Conservation (phyloP, 2,888 invertebrate genomes). For the Drosophila koepferae region DNA sequence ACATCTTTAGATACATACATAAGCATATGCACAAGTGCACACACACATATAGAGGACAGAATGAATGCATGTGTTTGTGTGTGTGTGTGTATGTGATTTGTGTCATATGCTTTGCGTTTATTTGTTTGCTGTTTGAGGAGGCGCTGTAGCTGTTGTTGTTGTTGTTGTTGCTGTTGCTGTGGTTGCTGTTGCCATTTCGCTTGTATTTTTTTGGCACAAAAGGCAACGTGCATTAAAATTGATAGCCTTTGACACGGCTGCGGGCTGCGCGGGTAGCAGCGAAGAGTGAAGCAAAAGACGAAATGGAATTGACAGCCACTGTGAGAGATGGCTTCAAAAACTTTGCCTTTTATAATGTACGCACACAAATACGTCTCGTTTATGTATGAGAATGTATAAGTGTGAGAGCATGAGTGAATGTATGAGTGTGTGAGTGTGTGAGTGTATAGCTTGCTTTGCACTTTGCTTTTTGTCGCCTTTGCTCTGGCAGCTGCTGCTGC, state of each 20-base stretch:
- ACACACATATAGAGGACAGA: background rate
- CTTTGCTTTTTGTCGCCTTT: conserved; percentile 50
- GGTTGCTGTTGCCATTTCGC: conserved; percentile 21
- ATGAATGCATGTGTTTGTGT: conserved; percentile 38
- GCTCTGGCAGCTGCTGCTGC: conserved; percentile 37
- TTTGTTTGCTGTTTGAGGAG: conserved; percentile 30
- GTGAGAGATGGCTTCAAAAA: conserved; percentile 45
- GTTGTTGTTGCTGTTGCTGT: background rate
- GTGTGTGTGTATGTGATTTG: conserved; percentile 23
- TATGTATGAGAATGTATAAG: conserved; percentile 7
- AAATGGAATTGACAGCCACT: conserved; percentile 56
- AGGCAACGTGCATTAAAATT: conserved; percentile 62
- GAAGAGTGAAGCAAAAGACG: conserved; percentile 26
- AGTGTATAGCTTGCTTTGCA: conserved; percentile 31
- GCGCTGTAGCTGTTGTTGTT: conserved; percentile 10
- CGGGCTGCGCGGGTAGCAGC: conserved; percentile 5
- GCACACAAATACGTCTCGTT: conserved; percentile 1
- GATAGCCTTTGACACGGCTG: conserved; percentile 45
- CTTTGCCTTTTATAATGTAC: conserved; percentile 35
- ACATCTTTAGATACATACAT: background rate
- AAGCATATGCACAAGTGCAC: background rate
- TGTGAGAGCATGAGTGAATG: conserved; percentile 2
- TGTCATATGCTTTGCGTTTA: conserved; percentile 57
- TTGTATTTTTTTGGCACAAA: conserved; percentile 53
- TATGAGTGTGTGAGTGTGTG: conserved; percentile 13